Base-by-base conservation (phyloP, 1,140 invertebrate species). In the Drosophila sproati region DNA sequence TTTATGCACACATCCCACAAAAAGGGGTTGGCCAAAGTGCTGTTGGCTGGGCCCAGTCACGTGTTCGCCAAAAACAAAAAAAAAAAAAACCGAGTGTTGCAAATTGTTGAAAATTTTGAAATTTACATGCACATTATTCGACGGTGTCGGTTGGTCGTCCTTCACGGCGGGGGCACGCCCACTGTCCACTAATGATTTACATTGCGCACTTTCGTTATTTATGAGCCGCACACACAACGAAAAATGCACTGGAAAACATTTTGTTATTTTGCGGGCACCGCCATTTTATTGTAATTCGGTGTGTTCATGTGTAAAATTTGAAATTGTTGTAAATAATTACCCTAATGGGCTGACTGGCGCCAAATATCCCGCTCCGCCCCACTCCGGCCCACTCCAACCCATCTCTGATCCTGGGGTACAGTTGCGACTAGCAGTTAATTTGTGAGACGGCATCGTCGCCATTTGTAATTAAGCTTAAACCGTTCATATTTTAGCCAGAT, bases 281-380 rank as follows among this genome's bases (percentile, higher is more conserved):
- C 50, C 67, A 71, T 82, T 77, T 82, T 83, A 78, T 82, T 87
- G 83, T 89, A 51, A 79, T 78, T 56, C 70, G 20, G 74, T 61
- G 61, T 78, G 77, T 76, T 80, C 80, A 88, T 88, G 83, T 88
- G 83, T 89, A 89, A 89, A 89, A 88, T 88, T 85, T 88, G 63
- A 80, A 88, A 88, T 89, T 88, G 85, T 89, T 89, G 83, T 85
- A 83, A 89, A 88, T 85, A 89, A 89, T 88, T 89, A 88, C 85
- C 80, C 83, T 89, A 88, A 88, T 88, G 83, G 77, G 57, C 56
- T 50, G 54, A 32, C 52, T 45, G 29, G 10, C 35, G 55, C 7
- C 51, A 32, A 20, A 37, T 6, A 3, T 32, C 48, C 7, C 3
- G 28, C 32, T 31, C 37, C 29, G 41, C 37, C 45, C 56, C 29